Evolutionary conservation across 2,797 vertebrate species (phyloP), one percentile per base, ranked within the genome.

Genomic region (Heliangelus exortis): DNA sequence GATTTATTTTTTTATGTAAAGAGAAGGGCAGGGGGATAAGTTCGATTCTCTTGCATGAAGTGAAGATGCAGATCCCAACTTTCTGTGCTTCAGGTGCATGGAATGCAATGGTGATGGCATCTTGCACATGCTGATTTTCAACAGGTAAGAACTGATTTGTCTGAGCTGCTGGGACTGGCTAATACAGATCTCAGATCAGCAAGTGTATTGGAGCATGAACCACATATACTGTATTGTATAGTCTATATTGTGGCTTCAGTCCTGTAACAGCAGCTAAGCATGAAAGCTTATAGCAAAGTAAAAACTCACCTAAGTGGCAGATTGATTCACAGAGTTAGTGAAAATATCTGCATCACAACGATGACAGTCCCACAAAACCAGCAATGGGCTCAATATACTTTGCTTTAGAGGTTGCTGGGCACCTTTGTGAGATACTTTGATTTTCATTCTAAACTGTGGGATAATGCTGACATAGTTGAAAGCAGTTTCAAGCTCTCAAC

Each of bases 381-480:
- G 7, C 8, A 36, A 36, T 25, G 22, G 7, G 3, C 16, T 79
- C 14, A 31, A 3, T 39, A 18, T 36, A 51, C 58, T 69, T 67
- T 15, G 1, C 15, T 19, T 89, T 58, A 88, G 50, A 90, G 62
- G 4, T 26, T 84, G 12, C 36, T 86, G n/a, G 16, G 4, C 25
- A 33, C 7, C 33, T 65, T 31, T 33, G 10, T 51, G 25, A 66
- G 10, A 29, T 51, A 66, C 1, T 2, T 5, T 58, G 29, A 28
- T n/a, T 78, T 53, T 47, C 0, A 0, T 69, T 25, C 15, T 71
- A 19, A 67, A 2, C 7, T 45, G 6, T 9, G 6, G 5, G 66
- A 8, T 36, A 51, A 65, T 15, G 21, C 7, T 63, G 68, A 9
- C 18, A 36, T 39, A 57, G 34, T 34, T 58, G 20, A 67, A 26